phyloP scores from a whole-genome alignment of 2,113 vertebrate genomes.

The Spheniscus mendiculus region DNA sequence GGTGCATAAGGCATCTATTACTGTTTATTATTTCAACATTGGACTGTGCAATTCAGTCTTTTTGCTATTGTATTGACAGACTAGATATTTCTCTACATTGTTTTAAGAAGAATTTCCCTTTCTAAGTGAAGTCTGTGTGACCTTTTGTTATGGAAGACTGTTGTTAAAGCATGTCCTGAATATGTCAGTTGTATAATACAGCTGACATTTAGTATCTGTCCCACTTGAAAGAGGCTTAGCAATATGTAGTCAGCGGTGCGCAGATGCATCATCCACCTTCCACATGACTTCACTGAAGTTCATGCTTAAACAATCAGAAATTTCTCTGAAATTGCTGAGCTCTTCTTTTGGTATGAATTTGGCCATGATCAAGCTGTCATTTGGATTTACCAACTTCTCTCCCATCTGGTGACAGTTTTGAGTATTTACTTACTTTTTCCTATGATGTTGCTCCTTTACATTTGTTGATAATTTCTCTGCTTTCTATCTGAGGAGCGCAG shows the following conservation, averaged over 20 bases:
- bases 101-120: neutral
- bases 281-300: neutral
- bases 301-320: neutral
- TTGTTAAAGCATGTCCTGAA: neutral
- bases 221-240: neutral
- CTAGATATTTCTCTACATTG: neutral
- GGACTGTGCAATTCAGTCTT: neutral
- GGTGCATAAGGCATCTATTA: neutral
- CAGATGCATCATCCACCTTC: neutral
- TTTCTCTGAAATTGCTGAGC: neutral
- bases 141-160: neutral
- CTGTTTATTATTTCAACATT: neutral
- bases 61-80: neutral
- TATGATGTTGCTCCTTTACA: neutral
- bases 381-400: neutral
- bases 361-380: neutral
- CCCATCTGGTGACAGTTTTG: neutral
- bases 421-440: neutral
- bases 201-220: neutral
- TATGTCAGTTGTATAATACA: neutral
- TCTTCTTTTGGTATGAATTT: neutral
- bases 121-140: neutral
- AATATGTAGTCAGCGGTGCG: rapidly evolving
- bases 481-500: neutral
- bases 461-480: neutral